Conservation (phyloP, 2,888 invertebrate genomes). For the Lepidochrysops patricia region DNA sequence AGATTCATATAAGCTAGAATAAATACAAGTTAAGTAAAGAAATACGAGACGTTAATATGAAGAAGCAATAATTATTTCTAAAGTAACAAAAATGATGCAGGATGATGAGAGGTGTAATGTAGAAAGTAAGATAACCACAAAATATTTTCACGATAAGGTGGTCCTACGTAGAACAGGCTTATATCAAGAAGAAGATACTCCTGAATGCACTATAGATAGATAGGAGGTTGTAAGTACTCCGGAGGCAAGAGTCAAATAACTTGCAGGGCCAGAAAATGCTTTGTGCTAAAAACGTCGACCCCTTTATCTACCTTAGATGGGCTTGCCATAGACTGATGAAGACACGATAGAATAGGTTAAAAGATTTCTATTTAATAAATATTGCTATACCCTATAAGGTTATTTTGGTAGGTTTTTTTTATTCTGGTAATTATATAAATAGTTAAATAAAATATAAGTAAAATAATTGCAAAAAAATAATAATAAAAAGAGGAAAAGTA, state of each 20-base stretch:
- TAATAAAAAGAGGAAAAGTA: no score
- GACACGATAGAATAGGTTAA: not conserved
- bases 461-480: no score
- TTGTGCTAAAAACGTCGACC: constrained; percentile 73
- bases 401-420: no score
- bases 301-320: constrained; percentile 63
- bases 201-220: not conserved
- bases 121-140: not conserved
- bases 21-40: no score
- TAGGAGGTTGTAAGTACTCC: constrained; percentile 45
- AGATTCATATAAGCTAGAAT: no score
- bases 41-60: no score
- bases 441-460: no score
- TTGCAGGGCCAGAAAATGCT: constrained; percentile 67
- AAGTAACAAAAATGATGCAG: no score
- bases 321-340: constrained; percentile 46
- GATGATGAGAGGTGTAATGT: not conserved
- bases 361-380: not conserved
- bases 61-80: constrained; percentile 59
- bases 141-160: not conserved
- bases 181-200: not conserved
- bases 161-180: not conserved
- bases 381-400: no score
- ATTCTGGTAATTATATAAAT: no score
- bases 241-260: constrained; percentile 63